Evolutionary conservation across 2,113 vertebrate species (phyloP), one percentile per base, ranked within the genome.

Genomic region (Erythrocercus mccallii): DNA sequence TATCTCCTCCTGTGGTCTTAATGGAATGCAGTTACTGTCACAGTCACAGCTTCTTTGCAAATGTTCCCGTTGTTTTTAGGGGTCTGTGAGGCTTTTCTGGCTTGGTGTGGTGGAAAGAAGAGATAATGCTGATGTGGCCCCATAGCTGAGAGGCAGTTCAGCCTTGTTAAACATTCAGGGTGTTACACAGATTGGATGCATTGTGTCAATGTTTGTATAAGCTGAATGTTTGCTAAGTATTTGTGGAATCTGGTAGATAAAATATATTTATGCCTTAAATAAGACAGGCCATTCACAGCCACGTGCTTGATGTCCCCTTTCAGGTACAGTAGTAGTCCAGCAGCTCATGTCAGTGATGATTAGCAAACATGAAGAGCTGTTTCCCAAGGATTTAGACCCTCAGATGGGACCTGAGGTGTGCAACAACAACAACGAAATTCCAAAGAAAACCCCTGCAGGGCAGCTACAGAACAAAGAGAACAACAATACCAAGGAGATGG

Each of bases 341-440:
- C 99, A 99, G 97, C 96, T 99, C 60, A 99, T 99, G 99, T 99
- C 99, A 5, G 93, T 99, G 92, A 97, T 99, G 97, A 99, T 99
- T n/a, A 98, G 99, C 86, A 98, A 98, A 60, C 99, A 99, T 0
- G 98, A 98, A 37, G 94, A 96, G 33, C 97, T 99, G 7, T 99
- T 99, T 96, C 99, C 99, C 30, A 98, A 90, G 78, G 98, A 98
- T 2, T 82, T 98, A 70, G 99, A 99, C 38, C 86, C 86, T 60
- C 98, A 98, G 50, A 72, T 95, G 53, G 97, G 96, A 44, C 77
- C 61, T 38, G 98, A 18, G 98, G 98, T 94, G 40, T 98, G 97
- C 96, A 99, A 98, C 97, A 99, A 99, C 96, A 99, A 99, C 98
- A 99, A 98, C 3, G 98, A 99, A 57, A 71, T 92, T 20, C 97